phyloP scores from a whole-genome alignment of 2,797 vertebrate species.

The Arctocebus calabarensis region DNA sequence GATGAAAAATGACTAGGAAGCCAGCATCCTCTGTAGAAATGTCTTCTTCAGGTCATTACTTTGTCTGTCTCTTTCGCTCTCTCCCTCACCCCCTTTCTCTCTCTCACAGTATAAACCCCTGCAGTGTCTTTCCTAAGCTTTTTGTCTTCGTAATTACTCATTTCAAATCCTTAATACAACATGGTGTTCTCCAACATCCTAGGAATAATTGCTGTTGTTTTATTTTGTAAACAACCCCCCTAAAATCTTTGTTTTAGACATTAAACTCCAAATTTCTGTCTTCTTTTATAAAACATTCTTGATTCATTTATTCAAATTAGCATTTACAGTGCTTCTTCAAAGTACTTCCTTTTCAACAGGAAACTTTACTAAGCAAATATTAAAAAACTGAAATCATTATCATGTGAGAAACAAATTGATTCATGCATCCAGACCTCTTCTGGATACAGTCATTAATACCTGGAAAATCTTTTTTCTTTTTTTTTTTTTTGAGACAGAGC shows the following conservation, averaged over 20 bases:
- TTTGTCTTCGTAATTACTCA: background rate
- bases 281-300: background rate
- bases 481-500: no score
- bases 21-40: background rate
- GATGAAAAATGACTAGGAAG: background rate
- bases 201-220: background rate
- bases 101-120: background rate
- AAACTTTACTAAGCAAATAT: background rate
- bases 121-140: background rate
- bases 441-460: background rate
- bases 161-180: background rate
- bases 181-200: background rate
- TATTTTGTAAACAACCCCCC: background rate
- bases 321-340: background rate
- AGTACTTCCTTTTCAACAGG: background rate
- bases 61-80: background rate
- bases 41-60: background rate
- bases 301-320: background rate
- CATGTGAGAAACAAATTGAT: background rate
- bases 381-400: background rate
- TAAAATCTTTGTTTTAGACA: background rate
- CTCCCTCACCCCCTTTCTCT: background rate
- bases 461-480: background rate
- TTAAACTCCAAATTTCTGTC: background rate
- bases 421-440: background rate